A percentile compares a stretch with the other conserved stretches of the same genome.
phyloP scores from a whole-genome alignment of 30 jellyfish, hydroid and myxozoan species.

The Pelagia noctiluca region DNA sequence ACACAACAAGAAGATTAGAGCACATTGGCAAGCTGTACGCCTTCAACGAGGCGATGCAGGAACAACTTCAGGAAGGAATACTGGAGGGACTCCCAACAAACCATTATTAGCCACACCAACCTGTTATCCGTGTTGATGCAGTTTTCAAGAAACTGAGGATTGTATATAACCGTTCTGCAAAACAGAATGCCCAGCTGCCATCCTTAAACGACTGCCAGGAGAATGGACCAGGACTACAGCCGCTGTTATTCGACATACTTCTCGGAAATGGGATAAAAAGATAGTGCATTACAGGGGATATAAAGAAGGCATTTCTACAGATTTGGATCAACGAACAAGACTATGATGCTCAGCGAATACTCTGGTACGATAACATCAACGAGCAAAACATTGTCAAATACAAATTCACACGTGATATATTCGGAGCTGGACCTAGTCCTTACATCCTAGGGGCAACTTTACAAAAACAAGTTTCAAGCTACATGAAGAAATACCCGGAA shows the following conservation, averaged over 20 bases:
- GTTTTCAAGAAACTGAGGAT: conserved; percentile 60
- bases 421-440: conserved; percentile 69
- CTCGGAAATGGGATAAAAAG: conserved; percentile 54
- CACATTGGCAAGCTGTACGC: neutral
- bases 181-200: conserved; percentile 35
- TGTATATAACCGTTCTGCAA: conserved; percentile 74
- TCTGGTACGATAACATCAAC: conserved; percentile 35
- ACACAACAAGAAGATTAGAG: neutral
- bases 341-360: conserved; percentile 66
- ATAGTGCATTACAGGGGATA: conserved; percentile 58
- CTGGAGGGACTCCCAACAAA: too few relatives aligned
- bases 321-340: conserved; percentile 52
- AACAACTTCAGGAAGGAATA: conserved; percentile 61
- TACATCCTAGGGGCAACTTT: conserved; percentile 58
- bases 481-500: neutral
- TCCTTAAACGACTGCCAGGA: conserved; percentile 75
- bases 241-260: conserved; percentile 47
- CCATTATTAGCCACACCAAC: conserved; percentile 67
- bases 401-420: conserved; percentile 61
- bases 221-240: conserved; percentile 70
- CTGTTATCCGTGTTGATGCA: conserved; percentile 71
- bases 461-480: conserved; percentile 27
- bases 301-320: conserved; percentile 66
- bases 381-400: conserved; percentile 14
- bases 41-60: conserved; percentile 46